Evolutionary conservation across 2,113 vertebrate genomes (phyloP).

Genomic region (Ptilorrhoa leucosticta): DNA sequence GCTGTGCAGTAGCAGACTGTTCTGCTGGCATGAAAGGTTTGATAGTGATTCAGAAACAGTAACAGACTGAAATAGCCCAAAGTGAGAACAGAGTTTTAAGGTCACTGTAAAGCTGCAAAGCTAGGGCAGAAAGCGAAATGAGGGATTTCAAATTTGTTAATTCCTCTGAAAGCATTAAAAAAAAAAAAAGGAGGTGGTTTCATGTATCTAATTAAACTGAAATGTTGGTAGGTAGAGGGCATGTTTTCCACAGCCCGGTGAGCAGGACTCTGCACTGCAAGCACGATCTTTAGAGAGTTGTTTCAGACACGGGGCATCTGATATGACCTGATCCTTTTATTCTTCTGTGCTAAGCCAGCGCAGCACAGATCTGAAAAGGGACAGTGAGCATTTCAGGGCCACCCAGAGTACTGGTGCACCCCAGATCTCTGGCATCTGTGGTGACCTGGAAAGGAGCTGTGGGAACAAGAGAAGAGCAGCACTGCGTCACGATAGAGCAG

Average conservation of each 20-base stretch:
- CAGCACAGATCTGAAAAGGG: not conserved
- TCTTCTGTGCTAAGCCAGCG: not conserved
- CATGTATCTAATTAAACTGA: not conserved
- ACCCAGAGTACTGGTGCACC: not conserved
- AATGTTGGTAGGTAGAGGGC: not conserved
- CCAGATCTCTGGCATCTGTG: not conserved
- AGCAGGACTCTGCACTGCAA: not conserved
- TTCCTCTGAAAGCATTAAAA: not conserved
- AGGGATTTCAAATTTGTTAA: not conserved
- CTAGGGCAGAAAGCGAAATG: not conserved
- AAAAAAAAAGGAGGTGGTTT: not conserved
- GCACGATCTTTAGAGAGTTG: not conserved
- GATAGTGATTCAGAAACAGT: slow-evolving; percentile 18
- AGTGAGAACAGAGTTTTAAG: slow-evolving; percentile 15
- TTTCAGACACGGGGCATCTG: not conserved
- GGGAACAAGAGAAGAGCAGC: not conserved
- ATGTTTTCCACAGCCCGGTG: not conserved
- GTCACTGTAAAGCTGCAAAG: slow-evolving; percentile 3
- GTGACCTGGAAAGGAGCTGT: not conserved
- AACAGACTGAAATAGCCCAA: slow-evolving; percentile 29
- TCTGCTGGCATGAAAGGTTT: not conserved
- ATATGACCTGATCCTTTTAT: not conserved
- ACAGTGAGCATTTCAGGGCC: not conserved
- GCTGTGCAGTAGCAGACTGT: not conserved
- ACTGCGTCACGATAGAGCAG: not conserved